These are phyloP conservation scores for Willisornis vidua DNA, from an alignment of 2,113 vertebrate genomes.

Conservation along the genomic window DNA sequence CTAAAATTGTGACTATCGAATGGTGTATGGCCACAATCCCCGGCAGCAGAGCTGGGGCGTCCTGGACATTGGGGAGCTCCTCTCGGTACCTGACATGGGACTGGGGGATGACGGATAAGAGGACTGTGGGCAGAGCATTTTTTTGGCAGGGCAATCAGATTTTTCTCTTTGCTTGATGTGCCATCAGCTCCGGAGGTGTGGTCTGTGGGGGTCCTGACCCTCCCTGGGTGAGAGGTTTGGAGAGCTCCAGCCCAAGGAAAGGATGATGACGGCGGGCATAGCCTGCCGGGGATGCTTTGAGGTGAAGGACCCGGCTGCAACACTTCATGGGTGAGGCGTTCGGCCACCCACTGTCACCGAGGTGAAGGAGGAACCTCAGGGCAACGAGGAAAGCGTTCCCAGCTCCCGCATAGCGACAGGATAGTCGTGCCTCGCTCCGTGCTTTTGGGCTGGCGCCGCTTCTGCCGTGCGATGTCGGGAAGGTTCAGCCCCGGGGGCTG, in stretches of 20 bases:
- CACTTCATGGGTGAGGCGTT: background rate
- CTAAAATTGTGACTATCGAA: background rate
- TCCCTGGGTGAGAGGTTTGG: background rate
- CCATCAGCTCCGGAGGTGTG: fast-evolving
- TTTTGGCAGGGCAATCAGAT: background rate
- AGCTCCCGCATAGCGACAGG: background rate
- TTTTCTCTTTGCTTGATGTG: background rate
- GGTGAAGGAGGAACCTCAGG: background rate
- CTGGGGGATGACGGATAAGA: background rate
- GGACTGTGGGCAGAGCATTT: background rate
- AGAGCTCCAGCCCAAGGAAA: background rate
- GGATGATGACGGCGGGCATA: background rate
- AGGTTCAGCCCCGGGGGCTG: background rate
- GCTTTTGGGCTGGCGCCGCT: background rate
- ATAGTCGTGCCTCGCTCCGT: background rate
- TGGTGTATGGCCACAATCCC: background rate
- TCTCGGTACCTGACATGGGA: fast-evolving
- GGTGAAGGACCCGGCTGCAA: background rate
- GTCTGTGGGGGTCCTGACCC: fast-evolving
- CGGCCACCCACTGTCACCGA: background rate
- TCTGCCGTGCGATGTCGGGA: background rate
- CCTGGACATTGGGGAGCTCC: background rate
- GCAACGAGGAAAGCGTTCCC: background rate
- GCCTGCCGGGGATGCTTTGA: fast-evolving
- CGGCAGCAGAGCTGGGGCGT: background rate